These are phyloP conservation scores for Phortica okadai DNA, from an alignment of 2,888 invertebrate species.

Conservation along the genomic window DNA sequence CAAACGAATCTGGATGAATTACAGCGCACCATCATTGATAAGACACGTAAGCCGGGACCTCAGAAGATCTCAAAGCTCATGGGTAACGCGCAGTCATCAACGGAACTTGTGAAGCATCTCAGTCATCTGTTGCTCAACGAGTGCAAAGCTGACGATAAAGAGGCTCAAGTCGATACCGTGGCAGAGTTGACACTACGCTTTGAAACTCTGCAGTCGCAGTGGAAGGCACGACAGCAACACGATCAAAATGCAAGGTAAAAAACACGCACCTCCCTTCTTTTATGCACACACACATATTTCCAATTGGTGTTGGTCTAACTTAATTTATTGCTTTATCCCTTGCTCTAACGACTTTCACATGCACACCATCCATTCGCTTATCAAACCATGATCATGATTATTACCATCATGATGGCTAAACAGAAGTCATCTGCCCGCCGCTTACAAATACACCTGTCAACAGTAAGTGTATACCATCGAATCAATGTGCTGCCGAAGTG, in stretches of 20 bases:
- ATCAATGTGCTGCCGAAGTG: conserved; percentile 11
- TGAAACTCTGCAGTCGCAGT: conserved; percentile 82
- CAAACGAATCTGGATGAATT: conserved; percentile 82
- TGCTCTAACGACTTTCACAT: conserved; percentile 50
- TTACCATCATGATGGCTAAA: conserved; percentile 49
- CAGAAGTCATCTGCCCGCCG: conserved; percentile 81
- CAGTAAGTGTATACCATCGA: conserved; percentile 79
- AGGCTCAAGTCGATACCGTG: conserved; percentile 82
- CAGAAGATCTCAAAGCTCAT: conserved; percentile 86
- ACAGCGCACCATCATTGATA: conserved; percentile 80
- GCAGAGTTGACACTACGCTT: conserved; percentile 82
- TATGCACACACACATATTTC: background rate
- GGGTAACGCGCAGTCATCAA: conserved; percentile 86
- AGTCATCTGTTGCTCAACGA: conserved; percentile 85
- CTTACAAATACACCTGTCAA: conserved; percentile 82
- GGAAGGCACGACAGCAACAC: conserved; percentile 86
- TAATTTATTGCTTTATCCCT: conserved; percentile 41
- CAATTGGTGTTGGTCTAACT: conserved; percentile 58
- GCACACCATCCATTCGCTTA: conserved; percentile 23
- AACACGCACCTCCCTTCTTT: background rate
- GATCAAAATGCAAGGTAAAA: conserved; percentile 87
- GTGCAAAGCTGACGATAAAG: conserved; percentile 82
- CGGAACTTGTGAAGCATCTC: conserved; percentile 89
- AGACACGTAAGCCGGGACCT: conserved; percentile 81
- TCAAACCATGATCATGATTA: conserved; percentile 34